Percentiles rank a stretch among this genome's conserved stretches.
Conservation (phyloP, 2,113 vertebrate species). For the Microcebus lehilahytsara region DNA sequence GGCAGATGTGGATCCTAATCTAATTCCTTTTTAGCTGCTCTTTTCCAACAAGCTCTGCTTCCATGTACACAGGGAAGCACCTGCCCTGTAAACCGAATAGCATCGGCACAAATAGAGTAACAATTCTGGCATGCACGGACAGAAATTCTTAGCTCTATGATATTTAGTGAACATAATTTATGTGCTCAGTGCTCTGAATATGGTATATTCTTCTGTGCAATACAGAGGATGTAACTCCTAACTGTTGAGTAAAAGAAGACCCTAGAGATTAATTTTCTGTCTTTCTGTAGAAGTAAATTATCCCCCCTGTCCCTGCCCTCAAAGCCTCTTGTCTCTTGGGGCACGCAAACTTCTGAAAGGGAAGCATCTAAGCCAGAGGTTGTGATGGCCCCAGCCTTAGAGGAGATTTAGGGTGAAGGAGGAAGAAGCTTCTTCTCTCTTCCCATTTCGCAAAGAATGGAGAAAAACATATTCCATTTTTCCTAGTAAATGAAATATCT, state of each 20-base stretch:
- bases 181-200: not conserved
- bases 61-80: not conserved
- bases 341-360: not conserved
- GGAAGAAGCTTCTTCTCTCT: not conserved
- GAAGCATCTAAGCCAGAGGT: not conserved
- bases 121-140: not conserved
- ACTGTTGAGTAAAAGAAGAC: not conserved
- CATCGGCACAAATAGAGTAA: not conserved
- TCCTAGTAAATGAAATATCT: slow-evolving; percentile 14
- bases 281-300: not conserved
- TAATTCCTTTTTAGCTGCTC: slow-evolving; percentile 4
- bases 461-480: slow-evolving; percentile 9
- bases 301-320: not conserved
- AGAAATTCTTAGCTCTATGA: not conserved
- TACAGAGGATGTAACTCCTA: not conserved
- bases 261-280: not conserved
- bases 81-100: not conserved
- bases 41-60: not conserved
- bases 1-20: not conserved
- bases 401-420: not conserved
- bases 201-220: not conserved
- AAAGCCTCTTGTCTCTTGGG: not conserved
- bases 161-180: not conserved
- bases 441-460: not conserved
- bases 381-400: not conserved